Evolutionary conservation across 2,113 vertebrate genomes (phyloP).

Genomic region (Pluvialis apricaria): DNA sequence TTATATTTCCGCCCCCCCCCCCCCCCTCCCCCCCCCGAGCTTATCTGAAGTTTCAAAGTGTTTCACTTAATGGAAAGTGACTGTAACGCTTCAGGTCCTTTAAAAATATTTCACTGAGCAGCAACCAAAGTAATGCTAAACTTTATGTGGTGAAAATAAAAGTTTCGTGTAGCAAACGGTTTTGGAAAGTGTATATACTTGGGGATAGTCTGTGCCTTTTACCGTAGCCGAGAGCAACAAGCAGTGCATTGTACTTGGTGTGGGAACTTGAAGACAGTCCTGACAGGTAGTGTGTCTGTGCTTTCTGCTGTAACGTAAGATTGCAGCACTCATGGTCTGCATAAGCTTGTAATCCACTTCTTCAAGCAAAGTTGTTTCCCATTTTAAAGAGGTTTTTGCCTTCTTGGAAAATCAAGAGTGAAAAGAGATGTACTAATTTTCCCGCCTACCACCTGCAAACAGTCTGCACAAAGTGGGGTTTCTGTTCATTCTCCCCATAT

Average conservation of each 20-base stretch:
- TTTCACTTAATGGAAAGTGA: slow-evolving; percentile 27
- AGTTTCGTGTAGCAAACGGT: neutral
- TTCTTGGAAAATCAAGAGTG: neutral
- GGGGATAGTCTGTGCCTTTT: neutral
- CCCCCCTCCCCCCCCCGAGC: too few species aligned
- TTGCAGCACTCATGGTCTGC: neutral
- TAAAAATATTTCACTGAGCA: neutral
- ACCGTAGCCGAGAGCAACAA: neutral
- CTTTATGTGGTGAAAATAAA: neutral
- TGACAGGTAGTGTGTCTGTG: neutral
- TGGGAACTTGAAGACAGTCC: neutral
- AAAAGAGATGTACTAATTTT: neutral
- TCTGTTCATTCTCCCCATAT: neutral
- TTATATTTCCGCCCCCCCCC: too few species aligned
- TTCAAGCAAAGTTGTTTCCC: neutral
- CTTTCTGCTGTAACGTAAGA: neutral
- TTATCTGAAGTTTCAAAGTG: slow-evolving; percentile 34
- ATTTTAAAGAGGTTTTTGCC: neutral
- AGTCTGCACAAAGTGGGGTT: neutral
- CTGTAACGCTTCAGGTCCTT: slow-evolving; percentile 5
- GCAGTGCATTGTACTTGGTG: neutral
- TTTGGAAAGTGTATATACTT: neutral
- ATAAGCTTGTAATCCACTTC: neutral
- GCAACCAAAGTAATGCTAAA: neutral
- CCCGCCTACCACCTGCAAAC: fast-evolving